Conservation (phyloP, 2,113 vertebrate species). For the Callipepla squamata region DNA sequence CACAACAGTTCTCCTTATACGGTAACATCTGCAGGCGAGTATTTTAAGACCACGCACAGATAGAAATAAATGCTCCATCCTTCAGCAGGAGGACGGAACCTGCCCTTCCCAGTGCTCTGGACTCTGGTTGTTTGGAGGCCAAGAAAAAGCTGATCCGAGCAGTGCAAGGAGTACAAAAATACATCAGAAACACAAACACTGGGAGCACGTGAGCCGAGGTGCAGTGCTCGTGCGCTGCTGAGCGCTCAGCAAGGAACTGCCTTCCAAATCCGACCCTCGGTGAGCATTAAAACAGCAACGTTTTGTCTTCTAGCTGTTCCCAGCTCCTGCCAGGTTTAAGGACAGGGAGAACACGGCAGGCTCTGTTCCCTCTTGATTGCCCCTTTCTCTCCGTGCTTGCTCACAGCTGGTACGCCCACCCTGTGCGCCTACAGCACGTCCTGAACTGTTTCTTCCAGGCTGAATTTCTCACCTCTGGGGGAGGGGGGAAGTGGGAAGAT, state of each 20-base stretch:
- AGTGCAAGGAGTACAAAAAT: background rate
- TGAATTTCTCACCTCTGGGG: no score
- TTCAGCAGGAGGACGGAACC: background rate
- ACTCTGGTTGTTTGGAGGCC: background rate
- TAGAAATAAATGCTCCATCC: background rate
- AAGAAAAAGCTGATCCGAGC: background rate
- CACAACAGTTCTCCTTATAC: background rate
- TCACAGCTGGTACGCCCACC: accelerated
- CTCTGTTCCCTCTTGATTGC: accelerated
- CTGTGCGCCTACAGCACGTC: accelerated
- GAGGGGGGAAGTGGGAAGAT: accelerated
- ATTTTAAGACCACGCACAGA: background rate
- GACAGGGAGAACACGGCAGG: accelerated
- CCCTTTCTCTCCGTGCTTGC: background rate
- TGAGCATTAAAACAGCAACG: accelerated
- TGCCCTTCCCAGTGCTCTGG: background rate
- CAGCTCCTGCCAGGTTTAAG: accelerated
- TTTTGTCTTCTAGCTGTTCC: background rate
- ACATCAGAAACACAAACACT: accelerated
- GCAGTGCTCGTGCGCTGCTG: accelerated
- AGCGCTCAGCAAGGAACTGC: accelerated
- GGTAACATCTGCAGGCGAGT: background rate
- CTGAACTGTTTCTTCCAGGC: accelerated
- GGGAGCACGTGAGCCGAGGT: accelerated
- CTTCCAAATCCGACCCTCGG: accelerated